Percentiles rank a stretch among this genome's conserved stretches.
Evolutionary conservation across 2,888 invertebrate species (phyloP).

Genomic region (Stomorhina lunata): DNA sequence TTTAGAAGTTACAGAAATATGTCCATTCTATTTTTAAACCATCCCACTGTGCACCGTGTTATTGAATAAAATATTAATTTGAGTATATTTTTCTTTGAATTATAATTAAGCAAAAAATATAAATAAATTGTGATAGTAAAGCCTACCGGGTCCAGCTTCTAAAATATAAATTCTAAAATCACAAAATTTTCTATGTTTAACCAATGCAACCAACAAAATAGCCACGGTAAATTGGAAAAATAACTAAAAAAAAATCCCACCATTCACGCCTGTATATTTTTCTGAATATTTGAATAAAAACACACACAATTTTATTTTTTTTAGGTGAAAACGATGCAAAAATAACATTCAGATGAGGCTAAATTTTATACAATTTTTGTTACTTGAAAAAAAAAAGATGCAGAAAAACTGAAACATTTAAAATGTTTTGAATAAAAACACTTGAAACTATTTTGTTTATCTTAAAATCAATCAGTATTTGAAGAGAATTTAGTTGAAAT

Average conservation of each 20-base stretch:
- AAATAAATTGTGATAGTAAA: no score
- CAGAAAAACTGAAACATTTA: neutral
- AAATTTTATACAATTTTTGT: neutral
- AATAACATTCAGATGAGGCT: neutral
- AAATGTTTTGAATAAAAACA: conserved; percentile 12
- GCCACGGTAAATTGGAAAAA: neutral
- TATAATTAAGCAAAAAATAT: no score
- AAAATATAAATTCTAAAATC: no score
- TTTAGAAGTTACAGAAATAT: no score
- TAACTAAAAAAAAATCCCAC: neutral
- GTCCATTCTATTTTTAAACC: no score
- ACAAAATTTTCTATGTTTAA: no score
- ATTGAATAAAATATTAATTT: no score
- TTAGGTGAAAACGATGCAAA: neutral
- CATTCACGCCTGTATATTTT: neutral
- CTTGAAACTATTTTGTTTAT: conserved; percentile 24
- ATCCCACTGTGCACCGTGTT: no score
- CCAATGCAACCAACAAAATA: neutral
- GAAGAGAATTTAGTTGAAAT: conserved; percentile 17
- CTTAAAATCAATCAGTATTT: conserved; percentile 28
- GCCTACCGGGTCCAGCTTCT: no score
- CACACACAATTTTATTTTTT: neutral
- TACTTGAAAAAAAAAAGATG: conserved; percentile 4
- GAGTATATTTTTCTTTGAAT: no score
- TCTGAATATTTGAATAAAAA: neutral